These are phyloP conservation scores for Syngnathus rostellatus DNA, from an alignment of 2,797 vertebrate species.

Conservation along the genomic window DNA sequence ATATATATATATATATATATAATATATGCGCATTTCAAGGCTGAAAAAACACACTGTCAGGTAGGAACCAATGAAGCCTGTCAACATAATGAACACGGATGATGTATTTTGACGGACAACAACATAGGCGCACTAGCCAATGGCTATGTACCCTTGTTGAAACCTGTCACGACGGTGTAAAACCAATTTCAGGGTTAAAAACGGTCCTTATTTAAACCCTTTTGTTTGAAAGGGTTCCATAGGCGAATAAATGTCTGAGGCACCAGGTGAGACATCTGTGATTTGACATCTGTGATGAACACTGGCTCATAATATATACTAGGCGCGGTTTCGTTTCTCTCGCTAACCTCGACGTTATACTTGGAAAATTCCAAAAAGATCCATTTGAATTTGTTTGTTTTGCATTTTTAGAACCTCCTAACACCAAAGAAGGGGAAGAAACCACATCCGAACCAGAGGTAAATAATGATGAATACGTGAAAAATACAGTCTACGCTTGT, in stretches of 20 bases:
- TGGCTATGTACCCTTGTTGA: background rate
- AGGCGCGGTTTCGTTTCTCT: background rate
- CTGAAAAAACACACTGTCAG: background rate
- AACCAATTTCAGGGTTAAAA: background rate
- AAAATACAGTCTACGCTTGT: background rate
- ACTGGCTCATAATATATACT: background rate
- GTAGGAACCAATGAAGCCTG: constrained; percentile 32
- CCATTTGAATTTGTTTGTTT: constrained; percentile 4
- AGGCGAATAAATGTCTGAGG: constrained; percentile 66
- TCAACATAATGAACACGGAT: constrained; percentile 30
- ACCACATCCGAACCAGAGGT: constrained; percentile 54
- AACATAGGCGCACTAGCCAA: constrained; percentile 20
- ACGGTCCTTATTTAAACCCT: background rate
- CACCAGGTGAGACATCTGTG: constrained; percentile 53
- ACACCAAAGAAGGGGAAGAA: constrained; percentile 54
- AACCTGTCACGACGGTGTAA: background rate
- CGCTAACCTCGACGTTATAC: background rate
- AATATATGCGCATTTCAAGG: background rate
- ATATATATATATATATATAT: too few relatives aligned
- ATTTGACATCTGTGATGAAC: background rate
- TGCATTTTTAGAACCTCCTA: constrained; percentile 45
- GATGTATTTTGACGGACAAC: constrained; percentile 42
- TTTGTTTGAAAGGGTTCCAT: constrained; percentile 11
- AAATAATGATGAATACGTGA: background rate
- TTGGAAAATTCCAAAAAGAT: background rate